phyloP scores from a whole-genome alignment of 2,113 vertebrate genomes.

The Erythrocercus mccallii region DNA sequence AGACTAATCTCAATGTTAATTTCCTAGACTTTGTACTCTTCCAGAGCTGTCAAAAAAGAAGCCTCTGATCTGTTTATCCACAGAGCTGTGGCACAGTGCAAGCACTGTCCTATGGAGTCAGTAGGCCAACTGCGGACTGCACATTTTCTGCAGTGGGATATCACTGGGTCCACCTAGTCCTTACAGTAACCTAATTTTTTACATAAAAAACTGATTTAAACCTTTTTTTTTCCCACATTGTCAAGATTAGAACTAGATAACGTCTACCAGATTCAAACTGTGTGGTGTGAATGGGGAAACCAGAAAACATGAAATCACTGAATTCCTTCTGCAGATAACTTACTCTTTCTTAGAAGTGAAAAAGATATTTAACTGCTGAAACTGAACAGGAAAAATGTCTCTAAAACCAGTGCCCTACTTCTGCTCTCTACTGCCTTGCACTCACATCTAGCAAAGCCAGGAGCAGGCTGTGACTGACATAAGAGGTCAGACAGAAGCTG shows the following conservation, averaged over 20 bases:
- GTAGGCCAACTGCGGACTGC: background rate
- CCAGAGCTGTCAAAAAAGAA: background rate
- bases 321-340: background rate
- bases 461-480: background rate
- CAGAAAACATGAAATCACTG: background rate
- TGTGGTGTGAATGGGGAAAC: background rate
- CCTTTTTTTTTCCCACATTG: background rate
- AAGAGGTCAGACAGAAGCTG: conserved; percentile 28
- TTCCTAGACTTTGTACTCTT: background rate
- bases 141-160: background rate
- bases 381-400: background rate
- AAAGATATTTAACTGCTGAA: background rate
- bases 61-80: background rate
- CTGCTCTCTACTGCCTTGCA: background rate
- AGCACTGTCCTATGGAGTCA: background rate
- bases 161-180: too few species aligned
- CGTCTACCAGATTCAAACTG: background rate
- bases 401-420: background rate
- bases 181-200: background rate
- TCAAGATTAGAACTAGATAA: background rate
- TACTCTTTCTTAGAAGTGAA: background rate
- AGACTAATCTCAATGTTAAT: background rate
- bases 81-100: background rate
- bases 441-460: background rate
- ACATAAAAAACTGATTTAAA: background rate